These are phyloP conservation scores for Myotis brandtii DNA, from an alignment of 2,113 vertebrate genomes.

Conservation along the genomic window DNA sequence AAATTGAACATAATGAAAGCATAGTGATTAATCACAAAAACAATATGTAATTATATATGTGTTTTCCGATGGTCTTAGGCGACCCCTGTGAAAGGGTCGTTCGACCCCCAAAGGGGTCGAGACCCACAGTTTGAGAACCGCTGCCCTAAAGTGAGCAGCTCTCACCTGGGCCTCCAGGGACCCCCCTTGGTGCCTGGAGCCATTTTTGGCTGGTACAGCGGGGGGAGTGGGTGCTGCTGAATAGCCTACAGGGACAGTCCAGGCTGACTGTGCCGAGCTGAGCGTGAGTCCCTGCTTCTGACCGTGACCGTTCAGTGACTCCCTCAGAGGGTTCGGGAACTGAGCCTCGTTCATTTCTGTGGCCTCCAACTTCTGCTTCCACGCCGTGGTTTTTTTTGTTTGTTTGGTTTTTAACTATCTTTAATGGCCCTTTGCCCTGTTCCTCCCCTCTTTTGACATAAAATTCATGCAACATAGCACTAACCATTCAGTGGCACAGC, in stretches of 20 bases:
- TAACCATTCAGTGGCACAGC: not conserved
- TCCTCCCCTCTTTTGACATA: not conserved
- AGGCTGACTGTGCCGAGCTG: not conserved
- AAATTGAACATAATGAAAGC: too few species aligned
- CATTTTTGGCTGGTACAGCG: not conserved
- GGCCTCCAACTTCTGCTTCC: not conserved
- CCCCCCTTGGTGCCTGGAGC: not conserved
- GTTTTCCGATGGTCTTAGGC: too few species aligned
- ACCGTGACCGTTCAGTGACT: accelerated
- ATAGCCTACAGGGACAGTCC: too few species aligned
- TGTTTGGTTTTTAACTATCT: not conserved
- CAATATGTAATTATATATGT: too few species aligned
- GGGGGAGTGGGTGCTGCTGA: not conserved
- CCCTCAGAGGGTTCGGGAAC: not conserved
- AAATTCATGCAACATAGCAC: not conserved
- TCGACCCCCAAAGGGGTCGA: too few species aligned
- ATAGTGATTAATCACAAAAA: too few species aligned
- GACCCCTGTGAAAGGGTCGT: too few species aligned
- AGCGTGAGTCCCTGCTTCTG: not conserved
- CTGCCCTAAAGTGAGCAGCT: not conserved
- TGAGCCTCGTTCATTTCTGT: not conserved
- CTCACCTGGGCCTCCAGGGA: not conserved
- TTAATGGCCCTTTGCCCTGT: not conserved
- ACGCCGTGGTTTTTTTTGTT: not conserved
- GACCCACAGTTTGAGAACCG: too few species aligned